A percentile compares a stretch with the other conserved stretches of the same genome.
Conservation (phyloP, 2,113 vertebrate genomes). For the Archilochus colubris region DNA sequence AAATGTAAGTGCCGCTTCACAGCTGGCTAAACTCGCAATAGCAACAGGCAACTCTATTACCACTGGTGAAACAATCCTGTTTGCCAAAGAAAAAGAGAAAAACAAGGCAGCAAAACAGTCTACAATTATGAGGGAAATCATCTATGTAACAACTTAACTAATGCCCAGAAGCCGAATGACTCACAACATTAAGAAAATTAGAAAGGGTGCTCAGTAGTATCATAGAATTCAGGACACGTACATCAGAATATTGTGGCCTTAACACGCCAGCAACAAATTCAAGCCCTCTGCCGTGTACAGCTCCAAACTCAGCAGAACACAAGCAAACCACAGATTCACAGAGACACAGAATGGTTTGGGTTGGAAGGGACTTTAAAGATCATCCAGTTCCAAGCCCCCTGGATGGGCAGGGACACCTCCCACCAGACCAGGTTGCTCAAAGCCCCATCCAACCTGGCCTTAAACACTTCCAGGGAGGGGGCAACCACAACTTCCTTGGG, state of each 20-base stretch:
- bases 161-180: slow-evolving; percentile 61
- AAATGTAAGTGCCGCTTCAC: slow-evolving; percentile 41
- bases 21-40: slow-evolving; percentile 53
- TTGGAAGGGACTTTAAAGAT: too few species aligned
- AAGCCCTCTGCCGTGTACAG: neutral
- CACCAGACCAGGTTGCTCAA: too few species aligned
- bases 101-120: slow-evolving; percentile 52
- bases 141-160: slow-evolving; percentile 72
- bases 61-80: slow-evolving; percentile 30
- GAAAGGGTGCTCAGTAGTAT: slow-evolving; percentile 41
- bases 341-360: too few species aligned
- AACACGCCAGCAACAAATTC: neutral
- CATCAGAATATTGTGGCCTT: neutral
- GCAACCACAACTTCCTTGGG: too few species aligned
- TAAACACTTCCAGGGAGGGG: too few species aligned
- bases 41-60: slow-evolving; percentile 61
- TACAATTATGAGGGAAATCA: slow-evolving; percentile 67
- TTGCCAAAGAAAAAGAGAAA: slow-evolving; percentile 57
- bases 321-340: neutral
- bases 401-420: too few species aligned
- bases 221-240: slow-evolving; percentile 41
- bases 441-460: too few species aligned
- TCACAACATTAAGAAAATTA: slow-evolving; percentile 61
- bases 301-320: neutral
- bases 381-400: too few species aligned